These are phyloP conservation scores for Eupithecia subumbrata DNA, from an alignment of 2,888 invertebrate genomes.

Conservation along the genomic window DNA sequence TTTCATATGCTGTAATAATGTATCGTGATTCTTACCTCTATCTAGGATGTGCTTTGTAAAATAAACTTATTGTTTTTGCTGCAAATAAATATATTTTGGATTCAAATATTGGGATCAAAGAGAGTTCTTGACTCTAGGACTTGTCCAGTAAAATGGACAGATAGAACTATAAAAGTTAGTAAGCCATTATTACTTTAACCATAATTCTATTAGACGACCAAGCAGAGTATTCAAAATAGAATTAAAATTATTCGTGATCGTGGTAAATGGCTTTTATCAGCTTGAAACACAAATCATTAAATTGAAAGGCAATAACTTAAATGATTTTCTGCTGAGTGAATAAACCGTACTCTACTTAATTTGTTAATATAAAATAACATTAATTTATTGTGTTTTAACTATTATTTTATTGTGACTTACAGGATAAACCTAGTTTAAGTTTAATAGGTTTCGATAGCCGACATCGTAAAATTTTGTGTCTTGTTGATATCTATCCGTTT, in stretches of 20 bases:
- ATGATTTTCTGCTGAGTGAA: background rate
- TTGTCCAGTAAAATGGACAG: background rate
- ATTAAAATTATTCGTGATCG: background rate
- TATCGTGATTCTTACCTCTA: background rate
- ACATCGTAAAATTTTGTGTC: background rate
- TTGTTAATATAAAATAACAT: background rate
- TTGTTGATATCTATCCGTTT: background rate
- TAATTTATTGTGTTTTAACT: background rate
- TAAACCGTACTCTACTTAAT: background rate
- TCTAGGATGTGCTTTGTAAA: background rate
- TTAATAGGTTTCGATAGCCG: background rate
- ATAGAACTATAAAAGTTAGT: background rate
- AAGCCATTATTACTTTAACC: too few relatives aligned
- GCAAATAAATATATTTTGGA: background rate
- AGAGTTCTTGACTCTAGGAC: background rate
- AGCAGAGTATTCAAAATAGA: background rate
- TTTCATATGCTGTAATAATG: background rate
- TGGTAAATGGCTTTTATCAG: background rate
- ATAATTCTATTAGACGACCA: too few relatives aligned
- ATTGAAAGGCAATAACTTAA: background rate
- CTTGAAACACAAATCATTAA: background rate
- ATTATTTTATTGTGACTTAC: background rate
- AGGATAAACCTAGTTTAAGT: background rate
- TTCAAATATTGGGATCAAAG: background rate
- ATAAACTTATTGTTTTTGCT: background rate